Evolutionary conservation across 2,113 vertebrate species (phyloP).

Genomic region (Lethenteron reissneri): DNA sequence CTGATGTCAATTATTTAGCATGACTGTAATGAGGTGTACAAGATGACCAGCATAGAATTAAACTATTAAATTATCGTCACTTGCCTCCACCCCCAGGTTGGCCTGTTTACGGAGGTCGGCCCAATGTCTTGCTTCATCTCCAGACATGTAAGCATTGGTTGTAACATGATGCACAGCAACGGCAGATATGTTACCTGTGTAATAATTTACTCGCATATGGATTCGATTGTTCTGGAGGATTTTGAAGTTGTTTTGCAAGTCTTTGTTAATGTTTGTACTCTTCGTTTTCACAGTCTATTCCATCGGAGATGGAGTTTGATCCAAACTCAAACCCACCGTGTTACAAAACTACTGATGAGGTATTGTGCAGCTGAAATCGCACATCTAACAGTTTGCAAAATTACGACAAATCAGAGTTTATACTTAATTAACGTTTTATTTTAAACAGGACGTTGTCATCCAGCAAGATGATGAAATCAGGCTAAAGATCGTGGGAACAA

Average conservation of each 20-base stretch:
- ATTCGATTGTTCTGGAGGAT: not conserved
- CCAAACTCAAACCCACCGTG: constrained; percentile 75
- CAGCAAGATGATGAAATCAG: constrained; percentile 74
- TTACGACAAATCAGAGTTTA: not conserved
- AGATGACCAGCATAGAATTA: too few relatives aligned
- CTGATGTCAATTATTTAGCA: too few relatives aligned
- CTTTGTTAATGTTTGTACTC: not conserved
- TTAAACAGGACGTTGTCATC: constrained; percentile 53
- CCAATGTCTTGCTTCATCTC: constrained; percentile 94
- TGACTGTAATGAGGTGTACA: too few relatives aligned
- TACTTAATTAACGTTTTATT: not conserved
- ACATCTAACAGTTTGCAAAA: not conserved
- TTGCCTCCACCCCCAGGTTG: constrained; percentile 27
- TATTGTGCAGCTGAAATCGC: constrained; percentile 12
- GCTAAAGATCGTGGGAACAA: constrained; percentile 69
- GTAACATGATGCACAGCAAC: too few relatives aligned
- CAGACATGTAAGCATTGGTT: constrained; percentile 39
- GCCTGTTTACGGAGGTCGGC: constrained; percentile 74
- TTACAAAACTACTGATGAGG: constrained; percentile 72
- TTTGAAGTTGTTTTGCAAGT: not conserved
- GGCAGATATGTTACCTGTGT: too few relatives aligned
- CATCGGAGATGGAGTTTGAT: constrained; percentile 78
- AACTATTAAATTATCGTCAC: too few relatives aligned
- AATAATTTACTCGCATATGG: too few relatives aligned
- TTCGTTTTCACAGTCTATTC: constrained; percentile 44